A percentile compares a stretch with the other conserved stretches of the same genome.
These are phyloP conservation scores for Turritopsis dohrnii DNA, from an alignment of 30 jellyfish, hydroid and myxozoan species.

Conservation along the genomic window DNA sequence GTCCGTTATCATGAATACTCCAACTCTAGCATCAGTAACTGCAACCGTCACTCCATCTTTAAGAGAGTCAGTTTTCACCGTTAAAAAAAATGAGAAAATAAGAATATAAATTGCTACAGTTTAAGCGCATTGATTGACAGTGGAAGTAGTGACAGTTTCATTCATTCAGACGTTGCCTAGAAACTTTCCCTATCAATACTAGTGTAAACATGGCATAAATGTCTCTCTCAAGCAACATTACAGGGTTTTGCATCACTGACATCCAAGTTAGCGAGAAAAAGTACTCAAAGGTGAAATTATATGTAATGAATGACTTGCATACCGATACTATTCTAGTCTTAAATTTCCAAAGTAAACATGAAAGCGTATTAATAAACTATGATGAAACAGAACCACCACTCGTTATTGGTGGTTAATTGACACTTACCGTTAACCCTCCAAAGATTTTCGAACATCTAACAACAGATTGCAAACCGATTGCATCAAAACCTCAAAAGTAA, in stretches of 20 bases:
- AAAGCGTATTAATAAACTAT: neutral
- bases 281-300: neutral
- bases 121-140: constrained; percentile 17
- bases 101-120: neutral
- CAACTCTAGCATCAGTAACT: too few relatives aligned
- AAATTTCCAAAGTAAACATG: constrained; percentile 18
- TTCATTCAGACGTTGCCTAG: too few relatives aligned
- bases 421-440: neutral
- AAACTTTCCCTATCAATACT: too few relatives aligned
- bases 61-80: neutral
- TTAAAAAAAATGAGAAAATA: too few relatives aligned
- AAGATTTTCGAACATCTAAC: neutral
- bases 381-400: neutral
- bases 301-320: neutral
- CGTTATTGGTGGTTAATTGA: neutral
- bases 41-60: constrained; percentile 9
- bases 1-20: too few relatives aligned
- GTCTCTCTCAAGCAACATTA: too few relatives aligned
- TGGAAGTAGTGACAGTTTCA: too few relatives aligned
- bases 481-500: too few relatives aligned
- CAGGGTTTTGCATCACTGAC: too few relatives aligned
- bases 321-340: constrained; percentile 15
- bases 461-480: neutral
- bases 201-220: too few relatives aligned
- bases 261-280: neutral